Evolutionary conservation across 2,113 vertebrate species (phyloP).

Genomic region (Dromas ardeola): DNA sequence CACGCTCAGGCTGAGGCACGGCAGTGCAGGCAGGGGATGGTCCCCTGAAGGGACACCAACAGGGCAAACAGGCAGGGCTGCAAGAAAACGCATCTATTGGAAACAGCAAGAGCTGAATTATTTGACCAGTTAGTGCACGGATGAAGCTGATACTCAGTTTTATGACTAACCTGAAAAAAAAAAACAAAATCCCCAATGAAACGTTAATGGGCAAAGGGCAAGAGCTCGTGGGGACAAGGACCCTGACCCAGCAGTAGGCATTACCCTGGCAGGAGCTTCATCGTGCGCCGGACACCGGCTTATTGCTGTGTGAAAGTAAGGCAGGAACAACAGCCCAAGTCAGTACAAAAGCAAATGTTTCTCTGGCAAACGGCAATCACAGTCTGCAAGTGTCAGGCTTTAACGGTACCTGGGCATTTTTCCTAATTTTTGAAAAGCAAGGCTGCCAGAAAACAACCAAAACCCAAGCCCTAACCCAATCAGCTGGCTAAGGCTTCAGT

Average conservation of each 20-base stretch:
- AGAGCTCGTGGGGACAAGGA: background rate
- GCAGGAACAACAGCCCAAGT: background rate
- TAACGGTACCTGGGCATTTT: background rate
- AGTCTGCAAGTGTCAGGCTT: background rate
- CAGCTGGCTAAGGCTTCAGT: background rate
- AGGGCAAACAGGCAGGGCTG: background rate
- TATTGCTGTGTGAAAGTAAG: background rate
- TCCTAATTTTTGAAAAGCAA: background rate
- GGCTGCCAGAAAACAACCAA: background rate
- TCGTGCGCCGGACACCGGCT: rapidly evolving
- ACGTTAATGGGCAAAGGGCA: background rate
- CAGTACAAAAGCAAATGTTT: background rate
- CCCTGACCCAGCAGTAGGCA: background rate
- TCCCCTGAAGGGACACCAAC: background rate
- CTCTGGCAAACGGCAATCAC: background rate
- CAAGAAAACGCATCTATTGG: background rate
- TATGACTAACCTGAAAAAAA: background rate
- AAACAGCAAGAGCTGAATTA: background rate
- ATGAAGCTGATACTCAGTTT: background rate
- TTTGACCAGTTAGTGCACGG: background rate
- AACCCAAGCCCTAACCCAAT: background rate
- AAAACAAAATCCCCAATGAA: background rate
- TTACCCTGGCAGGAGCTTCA: background rate
- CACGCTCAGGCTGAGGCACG: background rate
- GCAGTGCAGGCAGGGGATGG: background rate